phyloP scores from a whole-genome alignment of 2,797 vertebrate species.

The Phrynocephalus vlangalii region DNA sequence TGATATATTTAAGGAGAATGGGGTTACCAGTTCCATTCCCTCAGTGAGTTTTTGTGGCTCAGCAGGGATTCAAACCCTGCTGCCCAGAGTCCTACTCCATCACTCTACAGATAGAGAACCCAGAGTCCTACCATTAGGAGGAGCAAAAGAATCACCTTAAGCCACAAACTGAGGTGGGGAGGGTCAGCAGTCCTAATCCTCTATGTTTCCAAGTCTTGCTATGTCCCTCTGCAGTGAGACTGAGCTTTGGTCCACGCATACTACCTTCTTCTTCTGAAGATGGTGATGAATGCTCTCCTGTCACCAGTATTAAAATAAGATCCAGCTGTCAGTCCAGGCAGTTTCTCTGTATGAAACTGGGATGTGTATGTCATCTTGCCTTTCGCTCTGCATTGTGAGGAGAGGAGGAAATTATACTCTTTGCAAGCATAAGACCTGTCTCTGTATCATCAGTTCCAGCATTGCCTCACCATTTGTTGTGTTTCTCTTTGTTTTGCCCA shows the following conservation, averaged over 20 bases:
- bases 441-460: too few species aligned
- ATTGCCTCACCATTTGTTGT: neutral
- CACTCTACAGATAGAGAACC: too few species aligned
- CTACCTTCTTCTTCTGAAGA: neutral
- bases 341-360: neutral
- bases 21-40: too few species aligned
- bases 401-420: neutral
- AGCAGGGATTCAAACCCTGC: too few species aligned
- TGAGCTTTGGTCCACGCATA: neutral
- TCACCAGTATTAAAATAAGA: neutral
- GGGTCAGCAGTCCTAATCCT: too few species aligned
- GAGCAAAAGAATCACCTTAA: too few species aligned
- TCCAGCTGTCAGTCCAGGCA: neutral
- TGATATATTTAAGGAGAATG: too few species aligned
- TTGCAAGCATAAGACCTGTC: neutral
- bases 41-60: too few species aligned
- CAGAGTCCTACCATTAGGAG: too few species aligned
- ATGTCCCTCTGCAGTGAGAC: neutral
- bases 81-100: too few species aligned
- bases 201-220: neutral
- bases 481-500: neutral
- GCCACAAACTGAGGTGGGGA: too few species aligned
- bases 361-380: neutral
- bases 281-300: neutral
- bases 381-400: too few species aligned